Base-by-base conservation (phyloP, 2,888 invertebrate species). In the Aradus depressus region DNA sequence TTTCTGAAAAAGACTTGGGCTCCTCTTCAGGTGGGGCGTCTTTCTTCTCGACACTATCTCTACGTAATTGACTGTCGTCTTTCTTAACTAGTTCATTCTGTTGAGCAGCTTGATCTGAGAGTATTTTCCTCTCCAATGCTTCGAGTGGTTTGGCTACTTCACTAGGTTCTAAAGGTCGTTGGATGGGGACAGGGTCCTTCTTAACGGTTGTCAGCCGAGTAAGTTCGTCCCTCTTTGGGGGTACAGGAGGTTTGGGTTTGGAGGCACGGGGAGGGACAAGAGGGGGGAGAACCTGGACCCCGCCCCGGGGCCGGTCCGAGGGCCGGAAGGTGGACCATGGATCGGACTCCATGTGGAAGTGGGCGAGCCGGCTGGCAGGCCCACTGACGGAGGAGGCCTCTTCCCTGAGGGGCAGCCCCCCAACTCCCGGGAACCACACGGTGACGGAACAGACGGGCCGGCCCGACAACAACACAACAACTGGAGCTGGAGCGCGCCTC, bases 381-480 rank as follows among this genome's bases (percentile, higher is more conserved):
- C 51, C 52, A 50, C 51, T 44, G 23, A 51, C 43, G 41, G 49
- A 48, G 44, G 53, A 44, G 45, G 48, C 55, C 53, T 58, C 60
- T 48, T 58, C 58, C 56, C 62, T 54, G 53, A 62, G 60, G 58
- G 62, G 62, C 57, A 62, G 59, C 32, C 58, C 60, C 47, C 62
- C 62, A 32, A 61, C 61, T 22, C 60, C 62, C 56, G 61, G 61
- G 60, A 62, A 62, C 62, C 62, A 62, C 62, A 62, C 59, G 54
- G 51, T 62, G 61, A 50, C 49, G 48, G 47, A 47, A 21, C 31
- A 31, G 19, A 12, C 12, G 12, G n/a, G n/a, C n/a, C n/a, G n/a
- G n/a, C n/a, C n/a, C 10, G 31, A 31, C 10, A 31, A 31, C 10
- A 31, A 31, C 31, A 31, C 10, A 31, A 31, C 31, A 31, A 31